Base-by-base conservation (phyloP, 2,888 invertebrate genomes). In the Octodonta nipae region DNA sequence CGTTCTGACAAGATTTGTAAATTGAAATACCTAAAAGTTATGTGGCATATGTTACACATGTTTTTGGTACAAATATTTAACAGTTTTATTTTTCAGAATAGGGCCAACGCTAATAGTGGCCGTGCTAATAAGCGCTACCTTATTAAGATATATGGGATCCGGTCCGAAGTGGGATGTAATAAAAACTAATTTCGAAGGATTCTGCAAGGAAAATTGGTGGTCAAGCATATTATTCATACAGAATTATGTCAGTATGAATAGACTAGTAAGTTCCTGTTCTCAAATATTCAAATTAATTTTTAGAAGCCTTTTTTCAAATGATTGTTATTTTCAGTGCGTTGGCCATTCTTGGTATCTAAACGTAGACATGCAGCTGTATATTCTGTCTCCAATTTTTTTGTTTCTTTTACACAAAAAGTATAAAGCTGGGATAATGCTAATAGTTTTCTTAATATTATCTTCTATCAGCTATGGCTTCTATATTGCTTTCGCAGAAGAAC, bases 341-440 rank as follows among this genome's bases (percentile, higher is more conserved):
- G 60, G 60, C 13, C 71, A 71, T 43, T 63, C 69, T 1, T 73
- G 73, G 73, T 73, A 72, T 44, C 50, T 73, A 16, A 61, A 68
- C 3, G 67, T 71, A 5, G 72, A 73, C 42, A 71, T 70, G 52
- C 72, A 73, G 45, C 46, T 72, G 13, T 72, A 66, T 45, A 52
- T 68, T 42, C 36, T 70, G 6, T 48, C 55, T 3, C 54, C 72
- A 3, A 38, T 71, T 2, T 54, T 73, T 33, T 54, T 73, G 3
- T 63, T 65, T 34, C 63, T 68, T 1, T 43, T 71, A 13, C 63
- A 61, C 37, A 58, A 52, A 41, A 60, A 54, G 44, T 58, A 59
- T 1, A 45, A 43, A 38, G 25, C 39, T 2, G 46, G 46, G n/a
- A 10, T 43, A 22, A n/a, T n/a, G n/a, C n/a, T n/a, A n/a, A n/a